Base-by-base conservation (phyloP, 2,113 vertebrate genomes). In the Pelusios castaneus region DNA sequence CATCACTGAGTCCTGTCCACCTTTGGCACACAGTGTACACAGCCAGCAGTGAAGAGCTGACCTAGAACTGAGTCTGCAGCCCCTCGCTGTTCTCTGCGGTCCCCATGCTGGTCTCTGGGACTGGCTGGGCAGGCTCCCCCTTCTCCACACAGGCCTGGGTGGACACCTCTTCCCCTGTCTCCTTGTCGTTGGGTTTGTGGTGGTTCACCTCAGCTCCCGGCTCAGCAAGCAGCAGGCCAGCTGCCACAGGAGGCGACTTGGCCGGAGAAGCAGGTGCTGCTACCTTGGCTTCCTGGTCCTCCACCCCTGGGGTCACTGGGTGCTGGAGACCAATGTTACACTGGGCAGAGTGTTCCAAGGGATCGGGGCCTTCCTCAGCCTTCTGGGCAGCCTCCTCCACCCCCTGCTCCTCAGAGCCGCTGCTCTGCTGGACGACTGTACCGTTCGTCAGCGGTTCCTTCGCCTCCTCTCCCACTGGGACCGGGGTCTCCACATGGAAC, bases 11-110 rank as follows among this genome's bases (percentile, higher is more conserved):
- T 29, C 6, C 89, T 91, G 94, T 96, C 91, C 83, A 11, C 4
- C 49, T 31, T 54, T 8, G 70, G 80, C 90, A 45, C 1, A 31
- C 76, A 38, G 67, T 70, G 43, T 47, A 52, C 24, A 5, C 34
- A 56, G 4, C n/a, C 24, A 34, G 2, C 43, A 24, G 24, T 14
- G 51, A 16, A 16, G 3, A 3, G 60, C 0, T 3, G 16, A 89
- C 94, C 95, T 98, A 98, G 96, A 98, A 98, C 97, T 98, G 97
- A 5, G 98, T 98, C 97, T 98, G 98, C 89, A 97, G 84, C 90
- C 96, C 98, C 2, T 97, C 94, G 0, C 95, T 27, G 52, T 97
- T 97, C 87, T 97, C 98, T 0, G 94, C 96, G 12, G 75, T 97
- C 93, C 78, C 94, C 1, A 91, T 16, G 38, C 58, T 67, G 2